These are phyloP conservation scores for Paramormyrops hopkinsi DNA, from an alignment of 2,797 vertebrate genomes.

Conservation along the genomic window DNA sequence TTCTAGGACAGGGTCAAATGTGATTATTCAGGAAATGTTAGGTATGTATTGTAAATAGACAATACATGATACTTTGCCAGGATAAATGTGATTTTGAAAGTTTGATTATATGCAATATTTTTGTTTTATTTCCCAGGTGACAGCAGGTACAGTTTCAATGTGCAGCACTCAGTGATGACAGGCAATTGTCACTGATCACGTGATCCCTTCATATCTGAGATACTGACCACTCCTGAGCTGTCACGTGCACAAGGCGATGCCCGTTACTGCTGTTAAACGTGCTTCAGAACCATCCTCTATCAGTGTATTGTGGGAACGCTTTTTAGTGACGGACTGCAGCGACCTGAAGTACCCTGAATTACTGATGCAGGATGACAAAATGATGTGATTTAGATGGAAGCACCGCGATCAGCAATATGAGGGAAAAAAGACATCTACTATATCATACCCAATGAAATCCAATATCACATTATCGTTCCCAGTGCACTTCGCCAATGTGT, in stretches of 20 bases:
- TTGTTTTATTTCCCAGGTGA: background rate
- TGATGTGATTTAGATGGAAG: conserved; percentile 3
- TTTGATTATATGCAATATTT: background rate
- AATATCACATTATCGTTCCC: background rate
- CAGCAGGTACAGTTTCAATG: background rate
- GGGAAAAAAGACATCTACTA: background rate
- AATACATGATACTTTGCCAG: background rate
- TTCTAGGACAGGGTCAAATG: background rate
- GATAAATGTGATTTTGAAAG: background rate
- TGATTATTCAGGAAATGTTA: background rate
- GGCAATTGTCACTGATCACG: background rate
- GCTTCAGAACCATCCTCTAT: background rate
- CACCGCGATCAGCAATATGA: conserved; percentile 7
- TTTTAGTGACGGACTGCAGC: background rate
- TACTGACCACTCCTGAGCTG: background rate
- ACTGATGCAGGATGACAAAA: background rate
- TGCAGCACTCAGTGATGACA: background rate
- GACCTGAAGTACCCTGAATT: background rate
- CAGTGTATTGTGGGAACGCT: background rate
- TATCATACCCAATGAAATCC: background rate
- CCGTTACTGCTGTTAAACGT: background rate
- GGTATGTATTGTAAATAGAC: background rate
- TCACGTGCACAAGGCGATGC: background rate
- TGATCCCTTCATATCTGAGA: background rate
- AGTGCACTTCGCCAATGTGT: background rate